Evolutionary conservation across 2,888 invertebrate species (phyloP).

Genomic region (Acronicta alni): DNA sequence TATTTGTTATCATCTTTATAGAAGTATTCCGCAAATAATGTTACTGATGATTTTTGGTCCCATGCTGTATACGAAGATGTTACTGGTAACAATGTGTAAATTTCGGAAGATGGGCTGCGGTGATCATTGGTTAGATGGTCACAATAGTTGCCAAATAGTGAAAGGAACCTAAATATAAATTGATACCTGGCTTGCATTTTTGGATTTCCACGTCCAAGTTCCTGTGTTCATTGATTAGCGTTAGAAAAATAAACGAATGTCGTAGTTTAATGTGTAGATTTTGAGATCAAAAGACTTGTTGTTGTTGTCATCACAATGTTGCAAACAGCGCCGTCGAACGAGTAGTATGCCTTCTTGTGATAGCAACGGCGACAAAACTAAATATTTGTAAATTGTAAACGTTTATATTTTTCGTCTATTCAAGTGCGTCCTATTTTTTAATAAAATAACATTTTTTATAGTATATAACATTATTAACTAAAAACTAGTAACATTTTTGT

Average conservation of each 20-base stretch:
- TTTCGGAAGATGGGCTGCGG: conserved; percentile 28
- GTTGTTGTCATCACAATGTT: conserved; percentile 61
- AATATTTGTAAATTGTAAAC: conserved; percentile 63
- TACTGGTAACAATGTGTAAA: conserved; percentile 34
- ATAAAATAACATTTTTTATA: conserved; percentile 65
- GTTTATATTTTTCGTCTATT: conserved; percentile 64
- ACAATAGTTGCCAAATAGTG: conserved; percentile 49
- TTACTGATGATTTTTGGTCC: conserved; percentile 18
- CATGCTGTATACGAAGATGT: conserved; percentile 41
- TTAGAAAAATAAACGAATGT: conserved; percentile 66
- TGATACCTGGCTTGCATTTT: conserved; percentile 70
- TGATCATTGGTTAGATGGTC: conserved; percentile 30
- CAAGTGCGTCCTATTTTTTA: conserved; percentile 73
- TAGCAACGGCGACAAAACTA: conserved; percentile 58
- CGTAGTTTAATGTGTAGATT: conserved; percentile 61
- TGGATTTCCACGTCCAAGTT: conserved; percentile 77
- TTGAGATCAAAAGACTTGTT: conserved; percentile 63
- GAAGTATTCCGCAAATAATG: conserved; percentile 32
- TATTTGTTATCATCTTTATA: conserved; percentile 50
- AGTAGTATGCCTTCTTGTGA: conserved; percentile 53
- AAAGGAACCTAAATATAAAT: conserved; percentile 44
- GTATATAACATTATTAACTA: conserved; percentile 62
- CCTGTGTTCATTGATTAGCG: conserved; percentile 83
- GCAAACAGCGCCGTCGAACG: conserved; percentile 31
- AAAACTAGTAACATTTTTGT: conserved; percentile 72